Percentiles rank a stretch among this genome's conserved stretches.
Conservation (phyloP, 2,113 vertebrate genomes). For the Aythya baeri region DNA sequence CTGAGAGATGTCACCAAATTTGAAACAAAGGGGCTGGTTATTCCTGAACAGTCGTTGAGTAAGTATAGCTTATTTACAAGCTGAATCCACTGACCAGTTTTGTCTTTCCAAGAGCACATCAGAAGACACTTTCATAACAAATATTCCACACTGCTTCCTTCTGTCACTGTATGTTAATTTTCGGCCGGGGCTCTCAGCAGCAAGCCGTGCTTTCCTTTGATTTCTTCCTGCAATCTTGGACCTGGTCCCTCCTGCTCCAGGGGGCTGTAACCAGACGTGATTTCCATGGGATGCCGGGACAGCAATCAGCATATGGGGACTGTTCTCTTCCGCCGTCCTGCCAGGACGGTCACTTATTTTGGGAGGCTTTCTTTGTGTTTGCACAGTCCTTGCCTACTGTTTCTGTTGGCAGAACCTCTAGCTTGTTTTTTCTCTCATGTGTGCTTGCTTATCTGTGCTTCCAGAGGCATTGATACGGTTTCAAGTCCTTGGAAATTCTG, state of each 20-base stretch:
- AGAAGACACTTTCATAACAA: background rate
- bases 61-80: background rate
- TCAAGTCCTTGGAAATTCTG: background rate
- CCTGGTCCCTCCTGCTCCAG: background rate
- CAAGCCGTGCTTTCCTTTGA: background rate
- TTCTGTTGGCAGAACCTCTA: conserved; percentile 30
- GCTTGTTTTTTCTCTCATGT: background rate
- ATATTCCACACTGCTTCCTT: background rate
- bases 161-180: background rate
- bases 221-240: conserved; percentile 10
- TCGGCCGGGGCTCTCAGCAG: conserved; percentile 17
- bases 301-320: conserved; percentile 14
- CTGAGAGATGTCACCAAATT: background rate
- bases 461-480: background rate
- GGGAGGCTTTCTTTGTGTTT: background rate
- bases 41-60: background rate
- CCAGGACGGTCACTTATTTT: background rate
- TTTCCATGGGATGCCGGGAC: background rate
- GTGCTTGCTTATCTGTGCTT: background rate
- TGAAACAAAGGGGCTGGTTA: background rate
- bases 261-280: background rate
- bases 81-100: background rate
- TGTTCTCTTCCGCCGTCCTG: background rate
- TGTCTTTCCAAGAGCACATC: background rate
- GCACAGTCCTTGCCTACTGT: background rate